Percentiles rank a stretch among this genome's conserved stretches.
These are phyloP conservation scores for Ceraclea dissimilis DNA, from an alignment of 2,888 invertebrate species.

Conservation along the genomic window DNA sequence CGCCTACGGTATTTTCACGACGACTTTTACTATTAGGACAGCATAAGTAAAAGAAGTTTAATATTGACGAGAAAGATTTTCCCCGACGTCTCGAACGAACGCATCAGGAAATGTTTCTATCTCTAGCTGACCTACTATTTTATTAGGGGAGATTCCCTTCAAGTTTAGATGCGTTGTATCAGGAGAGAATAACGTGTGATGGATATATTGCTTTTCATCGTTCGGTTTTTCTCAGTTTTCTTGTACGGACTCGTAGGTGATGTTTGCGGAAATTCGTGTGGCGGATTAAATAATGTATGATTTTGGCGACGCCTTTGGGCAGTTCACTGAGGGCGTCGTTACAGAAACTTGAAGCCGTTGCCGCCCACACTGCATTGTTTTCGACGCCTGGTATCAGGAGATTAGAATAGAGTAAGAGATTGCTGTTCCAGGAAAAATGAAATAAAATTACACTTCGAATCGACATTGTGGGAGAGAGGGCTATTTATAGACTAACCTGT, in stretches of 20 bases:
- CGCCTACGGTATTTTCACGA: slow-evolving; percentile 14
- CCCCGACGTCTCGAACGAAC: not conserved
- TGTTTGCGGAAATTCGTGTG: not conserved
- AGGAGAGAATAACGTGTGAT: slow-evolving; percentile 1
- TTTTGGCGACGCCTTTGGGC: slow-evolving; percentile 30
- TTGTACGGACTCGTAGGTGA: not conserved
- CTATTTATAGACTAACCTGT: too few relatives aligned
- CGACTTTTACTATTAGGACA: slow-evolving; percentile 12
- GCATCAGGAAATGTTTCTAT: slow-evolving; percentile 7
- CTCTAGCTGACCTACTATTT: slow-evolving; percentile 1
- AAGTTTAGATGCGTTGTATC: slow-evolving; percentile 3
- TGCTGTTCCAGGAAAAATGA: slow-evolving; percentile 10
- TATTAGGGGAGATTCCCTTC: slow-evolving; percentile 9
- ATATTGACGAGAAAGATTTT: slow-evolving; percentile 5
- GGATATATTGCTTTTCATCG: not conserved
- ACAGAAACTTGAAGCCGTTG: slow-evolving; percentile 21
- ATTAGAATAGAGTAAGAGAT: slow-evolving; percentile 33
- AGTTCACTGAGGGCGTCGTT: slow-evolving; percentile 29
- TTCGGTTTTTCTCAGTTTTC: slow-evolving; percentile 3
- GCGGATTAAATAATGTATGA: not conserved
- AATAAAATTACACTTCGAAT: slow-evolving; percentile 4
- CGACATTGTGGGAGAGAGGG: slow-evolving; percentile 4
- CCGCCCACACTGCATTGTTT: slow-evolving; percentile 47
- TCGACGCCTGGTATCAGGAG: slow-evolving; percentile 38
- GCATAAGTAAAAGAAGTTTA: slow-evolving; percentile 3